Base-by-base conservation (phyloP, 2,888 invertebrate genomes). In the Uloborus plumipes region DNA sequence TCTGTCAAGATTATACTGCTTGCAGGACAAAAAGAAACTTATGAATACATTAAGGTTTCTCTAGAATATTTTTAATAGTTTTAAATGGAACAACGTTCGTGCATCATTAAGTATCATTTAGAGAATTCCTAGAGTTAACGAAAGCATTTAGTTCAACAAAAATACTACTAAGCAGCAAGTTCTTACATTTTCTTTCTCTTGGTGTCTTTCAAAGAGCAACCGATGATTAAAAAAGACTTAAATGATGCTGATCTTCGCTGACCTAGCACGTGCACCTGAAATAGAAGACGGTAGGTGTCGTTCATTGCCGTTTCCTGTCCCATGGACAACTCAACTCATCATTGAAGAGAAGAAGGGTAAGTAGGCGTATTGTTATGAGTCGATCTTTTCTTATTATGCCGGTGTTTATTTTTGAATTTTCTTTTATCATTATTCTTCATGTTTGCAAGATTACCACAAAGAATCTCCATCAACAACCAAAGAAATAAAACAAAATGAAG, bases 361-460 rank as follows among this genome's bases (percentile, higher is more conserved):
- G 80, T 81, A 69, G 80, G 80, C 73, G 80, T 74, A 81, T 81
- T 81, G 80, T 75, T 70, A 75, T 55, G 74, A 73, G 74, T 47
- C 6, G 58, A 53, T 39, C 59, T 39, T 71, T 79, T 67, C 62
- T 47, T 53, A 51, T 66, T 64, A 53, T 31, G n/a, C 26, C 51
- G 22, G 31, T 73, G 31, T 53, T 61, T 26, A 4, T 49, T 9
- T 65, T 31, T 78, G 47, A 59, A 62, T 66, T 51, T 15, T 26
- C 55, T 78, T 78, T 53, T 74, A 53, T 58, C 47, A 81, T 31
- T 22, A 65, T 69, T 61, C 55, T 71, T 49, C 50, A 72, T 59
- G 47, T 64, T 67, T 62, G 64, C 16, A 64, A 39, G 70, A 58
- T 71, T 74, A 65, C 80, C 80, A 64, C 74, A 70, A 75, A 70